Evolutionary conservation across 2,797 vertebrate genomes (phyloP).

Genomic region (Vespertilio murinus): DNA sequence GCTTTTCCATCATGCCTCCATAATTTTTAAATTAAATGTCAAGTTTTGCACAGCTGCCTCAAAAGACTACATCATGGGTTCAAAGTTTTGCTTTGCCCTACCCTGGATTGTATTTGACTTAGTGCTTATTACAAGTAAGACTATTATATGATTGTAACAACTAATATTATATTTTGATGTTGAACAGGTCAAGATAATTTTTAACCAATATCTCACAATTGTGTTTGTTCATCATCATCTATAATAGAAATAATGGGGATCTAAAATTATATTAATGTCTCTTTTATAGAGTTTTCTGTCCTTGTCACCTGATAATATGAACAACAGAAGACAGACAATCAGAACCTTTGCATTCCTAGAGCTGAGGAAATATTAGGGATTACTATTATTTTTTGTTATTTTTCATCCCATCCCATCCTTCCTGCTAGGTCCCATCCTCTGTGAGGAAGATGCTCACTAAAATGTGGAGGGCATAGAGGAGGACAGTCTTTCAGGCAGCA

Average conservation of each 20-base stretch:
- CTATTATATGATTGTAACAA: constrained; percentile 70
- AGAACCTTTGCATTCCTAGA: neutral
- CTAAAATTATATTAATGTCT: constrained; percentile 13
- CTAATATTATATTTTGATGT: constrained; percentile 76
- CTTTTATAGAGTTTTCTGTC: constrained; percentile 24
- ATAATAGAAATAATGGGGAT: constrained; percentile 40
- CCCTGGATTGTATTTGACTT: constrained; percentile 76
- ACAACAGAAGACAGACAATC: neutral
- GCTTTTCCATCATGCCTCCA: constrained; percentile 65
- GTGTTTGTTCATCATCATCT: neutral
- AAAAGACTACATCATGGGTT: constrained; percentile 70
- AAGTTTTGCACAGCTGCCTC: constrained; percentile 70
- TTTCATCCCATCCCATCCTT: neutral
- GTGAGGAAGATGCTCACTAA: neutral
- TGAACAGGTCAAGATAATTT: constrained; percentile 61
- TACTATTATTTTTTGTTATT: neutral
- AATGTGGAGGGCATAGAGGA: neutral
- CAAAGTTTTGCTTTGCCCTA: constrained; percentile 75
- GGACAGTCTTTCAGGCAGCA: neutral
- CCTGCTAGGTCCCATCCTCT: neutral
- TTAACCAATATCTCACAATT: constrained; percentile 19
- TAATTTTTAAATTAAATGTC: constrained; percentile 84
- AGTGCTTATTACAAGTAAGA: constrained; percentile 75
- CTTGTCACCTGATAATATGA: neutral
- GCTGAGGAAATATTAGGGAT: neutral